Evolutionary conservation across 2,888 invertebrate genomes (phyloP).

Genomic region (Papilio protenor): DNA sequence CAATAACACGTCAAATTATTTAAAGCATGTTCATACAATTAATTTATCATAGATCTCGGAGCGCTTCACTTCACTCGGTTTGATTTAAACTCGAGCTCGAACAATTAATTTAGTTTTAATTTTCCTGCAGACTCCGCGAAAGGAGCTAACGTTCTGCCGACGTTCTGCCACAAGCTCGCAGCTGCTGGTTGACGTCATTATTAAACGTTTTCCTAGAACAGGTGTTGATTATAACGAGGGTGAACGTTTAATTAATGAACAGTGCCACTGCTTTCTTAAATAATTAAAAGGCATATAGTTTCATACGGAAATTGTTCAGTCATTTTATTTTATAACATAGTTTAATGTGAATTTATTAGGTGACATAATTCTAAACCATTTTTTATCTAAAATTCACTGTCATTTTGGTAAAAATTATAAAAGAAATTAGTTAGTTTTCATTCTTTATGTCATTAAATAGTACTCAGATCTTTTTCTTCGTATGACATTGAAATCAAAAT

Average conservation of each 20-base stretch:
- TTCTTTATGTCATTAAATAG: no score
- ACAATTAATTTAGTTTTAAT: conserved; percentile 74
- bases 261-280: conserved; percentile 54
- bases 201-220: conserved; percentile 83
- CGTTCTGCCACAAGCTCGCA: conserved; percentile 61
- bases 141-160: conserved; percentile 71
- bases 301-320: conserved; percentile 50
- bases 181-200: conserved; percentile 80
- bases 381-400: neutral
- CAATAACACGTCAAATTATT: neutral
- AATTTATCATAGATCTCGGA: conserved; percentile 9
- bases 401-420: neutral
- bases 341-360: neutral
- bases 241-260: conserved; percentile 82
- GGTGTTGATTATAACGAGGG: conserved; percentile 82
- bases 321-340: neutral
- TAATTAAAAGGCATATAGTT: conserved; percentile 43
- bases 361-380: neutral
- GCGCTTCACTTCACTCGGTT: neutral
- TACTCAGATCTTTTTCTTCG: no score
- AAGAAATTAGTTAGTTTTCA: no score
- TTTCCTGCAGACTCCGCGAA: conserved; percentile 62
- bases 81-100: conserved; percentile 29
- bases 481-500: no score
- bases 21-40: neutral